Conservation (phyloP, 2,888 invertebrate species). For the Cheilosia scutellata region DNA sequence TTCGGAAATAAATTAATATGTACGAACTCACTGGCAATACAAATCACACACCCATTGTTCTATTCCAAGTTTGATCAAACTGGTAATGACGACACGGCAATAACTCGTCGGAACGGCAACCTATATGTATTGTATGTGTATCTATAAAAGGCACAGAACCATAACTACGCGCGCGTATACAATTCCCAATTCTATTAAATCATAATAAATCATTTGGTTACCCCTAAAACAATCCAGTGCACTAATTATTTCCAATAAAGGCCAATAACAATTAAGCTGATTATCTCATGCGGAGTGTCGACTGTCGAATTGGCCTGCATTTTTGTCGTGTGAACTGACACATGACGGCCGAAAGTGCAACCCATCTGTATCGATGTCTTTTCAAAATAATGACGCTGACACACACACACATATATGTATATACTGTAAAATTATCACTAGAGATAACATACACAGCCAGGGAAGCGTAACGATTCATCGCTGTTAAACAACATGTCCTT, state of each 20-base stretch:
- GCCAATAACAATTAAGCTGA: slow-evolving; percentile 75
- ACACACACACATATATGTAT: slow-evolving; percentile 4
- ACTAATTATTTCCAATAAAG: slow-evolving; percentile 76
- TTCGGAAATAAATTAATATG: slow-evolving; percentile 62
- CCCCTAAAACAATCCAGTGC: slow-evolving; percentile 67
- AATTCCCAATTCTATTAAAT: slow-evolving; percentile 72
- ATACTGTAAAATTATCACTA: slow-evolving; percentile 66
- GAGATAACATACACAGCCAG: slow-evolving; percentile 53
- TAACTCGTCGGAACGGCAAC: slow-evolving; percentile 50
- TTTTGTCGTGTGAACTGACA: slow-evolving; percentile 15
- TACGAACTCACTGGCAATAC: slow-evolving; percentile 19
- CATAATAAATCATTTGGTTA: slow-evolving; percentile 72
- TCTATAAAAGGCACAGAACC: not conserved
- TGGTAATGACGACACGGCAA: slow-evolving; percentile 48
- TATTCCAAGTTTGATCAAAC: slow-evolving; percentile 37
- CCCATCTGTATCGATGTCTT: no score
- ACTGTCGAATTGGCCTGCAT: not conserved
- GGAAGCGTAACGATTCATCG: slow-evolving; percentile 18
- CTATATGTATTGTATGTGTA: slow-evolving; percentile 1
- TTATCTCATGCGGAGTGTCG: slow-evolving; percentile 50
- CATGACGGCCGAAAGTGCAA: slow-evolving; percentile 6
- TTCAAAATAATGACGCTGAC: not conserved
- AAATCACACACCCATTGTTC: slow-evolving; percentile 31
- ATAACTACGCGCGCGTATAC: slow-evolving; percentile 26
- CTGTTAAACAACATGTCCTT: slow-evolving; percentile 37